These are phyloP conservation scores for Sebastes umbrosus DNA, from an alignment of 2,797 vertebrate genomes.

Conservation along the genomic window DNA sequence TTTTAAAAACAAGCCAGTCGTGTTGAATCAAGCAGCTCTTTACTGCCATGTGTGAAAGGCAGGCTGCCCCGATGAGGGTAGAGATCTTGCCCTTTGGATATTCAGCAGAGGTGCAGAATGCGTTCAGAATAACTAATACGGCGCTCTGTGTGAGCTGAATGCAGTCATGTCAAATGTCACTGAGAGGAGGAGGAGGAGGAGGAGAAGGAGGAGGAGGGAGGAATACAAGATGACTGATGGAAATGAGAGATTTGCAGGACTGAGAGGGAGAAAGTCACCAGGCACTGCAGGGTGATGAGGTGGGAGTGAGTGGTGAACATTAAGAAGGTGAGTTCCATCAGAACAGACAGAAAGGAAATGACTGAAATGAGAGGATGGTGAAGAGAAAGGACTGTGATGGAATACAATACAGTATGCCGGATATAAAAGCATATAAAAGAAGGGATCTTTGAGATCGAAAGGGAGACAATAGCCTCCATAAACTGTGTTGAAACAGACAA, in stretches of 20 bases:
- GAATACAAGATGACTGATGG: slow-evolving; percentile 1
- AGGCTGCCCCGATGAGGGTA: slow-evolving; percentile 7
- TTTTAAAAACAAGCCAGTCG: background rate
- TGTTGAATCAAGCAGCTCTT: background rate
- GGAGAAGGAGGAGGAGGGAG: background rate
- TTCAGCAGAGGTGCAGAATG: slow-evolving; percentile 30
- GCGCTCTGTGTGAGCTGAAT: slow-evolving; percentile 33
- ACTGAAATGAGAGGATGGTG: background rate
- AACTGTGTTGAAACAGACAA: background rate
- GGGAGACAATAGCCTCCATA: background rate
- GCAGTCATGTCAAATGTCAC: slow-evolving; percentile 45
- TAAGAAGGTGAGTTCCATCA: background rate
- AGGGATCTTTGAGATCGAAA: background rate
- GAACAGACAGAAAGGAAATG: background rate
- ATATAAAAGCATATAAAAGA: background rate
- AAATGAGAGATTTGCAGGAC: slow-evolving; percentile 5
- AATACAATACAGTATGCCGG: background rate
- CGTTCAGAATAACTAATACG: slow-evolving; percentile 42
- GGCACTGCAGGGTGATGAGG: slow-evolving; percentile 2
- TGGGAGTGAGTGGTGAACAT: background rate
- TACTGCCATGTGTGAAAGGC: background rate
- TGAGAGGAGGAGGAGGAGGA: background rate
- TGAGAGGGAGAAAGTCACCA: background rate
- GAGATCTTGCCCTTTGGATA: slow-evolving; percentile 43
- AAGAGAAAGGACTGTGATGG: background rate